A percentile compares a stretch with the other conserved stretches of the same genome.
These are phyloP conservation scores for Volucella zonaria DNA, from an alignment of 2,888 invertebrate species.

Conservation along the genomic window DNA sequence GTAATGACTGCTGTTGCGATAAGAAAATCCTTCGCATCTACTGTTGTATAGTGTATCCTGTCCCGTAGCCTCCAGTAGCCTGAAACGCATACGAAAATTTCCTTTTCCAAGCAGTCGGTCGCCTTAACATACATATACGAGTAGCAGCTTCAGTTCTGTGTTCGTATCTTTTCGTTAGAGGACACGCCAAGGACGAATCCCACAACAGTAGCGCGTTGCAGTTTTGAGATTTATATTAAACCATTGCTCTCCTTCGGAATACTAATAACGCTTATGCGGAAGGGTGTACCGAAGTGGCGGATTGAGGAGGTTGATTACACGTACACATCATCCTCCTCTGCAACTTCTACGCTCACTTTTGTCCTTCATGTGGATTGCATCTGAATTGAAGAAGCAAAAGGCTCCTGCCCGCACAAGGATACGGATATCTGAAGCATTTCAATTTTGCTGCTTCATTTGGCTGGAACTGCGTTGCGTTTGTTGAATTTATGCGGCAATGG, in stretches of 20 bases:
- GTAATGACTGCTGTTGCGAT: constrained; percentile 79
- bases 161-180: constrained; percentile 50
- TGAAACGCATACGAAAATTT: constrained; percentile 70
- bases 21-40: constrained; percentile 69
- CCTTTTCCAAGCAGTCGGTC: constrained; percentile 35
- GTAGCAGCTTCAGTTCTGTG: neutral
- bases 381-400: neutral
- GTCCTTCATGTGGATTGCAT: constrained; percentile 57
- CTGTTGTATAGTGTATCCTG: constrained; percentile 8
- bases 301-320: constrained; percentile 62
- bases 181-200: constrained; percentile 71
- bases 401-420: constrained; percentile 59
- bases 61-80: constrained; percentile 34
- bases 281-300: constrained; percentile 8
- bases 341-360: neutral
- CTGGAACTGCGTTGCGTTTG: constrained; percentile 68
- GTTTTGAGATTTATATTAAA: constrained; percentile 74
- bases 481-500: constrained; percentile 63
- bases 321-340: constrained; percentile 18
- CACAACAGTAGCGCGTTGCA: constrained; percentile 48
- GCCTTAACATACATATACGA: neutral
- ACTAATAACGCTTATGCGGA: constrained; percentile 68
- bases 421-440: constrained; percentile 61
- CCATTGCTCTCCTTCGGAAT: constrained; percentile 73
- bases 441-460: constrained; percentile 74